Evolutionary conservation across 2,797 vertebrate genomes (phyloP).

Genomic region (Galago senegalensis): DNA sequence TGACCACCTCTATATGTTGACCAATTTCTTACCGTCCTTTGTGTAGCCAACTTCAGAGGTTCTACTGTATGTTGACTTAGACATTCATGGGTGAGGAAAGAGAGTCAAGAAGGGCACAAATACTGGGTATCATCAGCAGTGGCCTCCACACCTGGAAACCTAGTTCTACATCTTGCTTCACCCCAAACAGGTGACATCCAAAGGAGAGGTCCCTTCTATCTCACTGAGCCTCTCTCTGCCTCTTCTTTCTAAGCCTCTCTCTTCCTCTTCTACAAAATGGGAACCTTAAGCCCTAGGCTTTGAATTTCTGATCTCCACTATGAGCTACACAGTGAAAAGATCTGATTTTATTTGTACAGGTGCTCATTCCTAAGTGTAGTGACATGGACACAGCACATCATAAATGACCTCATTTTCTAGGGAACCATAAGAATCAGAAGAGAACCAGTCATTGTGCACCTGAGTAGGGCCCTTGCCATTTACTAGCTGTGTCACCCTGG

Average conservation of each 20-base stretch:
- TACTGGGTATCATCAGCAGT: neutral
- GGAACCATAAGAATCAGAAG: fast-evolving
- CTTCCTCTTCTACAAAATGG: neutral
- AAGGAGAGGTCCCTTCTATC: too few relatives aligned
- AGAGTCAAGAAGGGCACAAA: neutral
- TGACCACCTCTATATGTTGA: too few relatives aligned
- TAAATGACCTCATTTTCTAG: neutral
- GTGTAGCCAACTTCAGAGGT: too few relatives aligned
- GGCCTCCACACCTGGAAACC: neutral
- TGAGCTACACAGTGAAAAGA: neutral
- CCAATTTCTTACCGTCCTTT: too few relatives aligned
- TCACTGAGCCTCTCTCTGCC: neutral
- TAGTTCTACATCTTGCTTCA: neutral
- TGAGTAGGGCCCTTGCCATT: fast-evolving
- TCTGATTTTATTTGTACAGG: neutral
- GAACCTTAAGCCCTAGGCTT: neutral
- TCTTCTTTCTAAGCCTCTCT: too few relatives aligned
- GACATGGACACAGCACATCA: neutral
- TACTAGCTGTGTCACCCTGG: neutral
- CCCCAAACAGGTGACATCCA: fast-evolving
- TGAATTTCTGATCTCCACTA: neutral
- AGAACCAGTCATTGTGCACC: fast-evolving
- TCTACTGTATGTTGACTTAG: neutral
- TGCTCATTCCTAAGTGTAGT: too few relatives aligned
- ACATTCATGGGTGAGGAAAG: neutral